Evolutionary conservation across 2,797 vertebrate species (phyloP).

Genomic region (Acropternis orthonyx): DNA sequence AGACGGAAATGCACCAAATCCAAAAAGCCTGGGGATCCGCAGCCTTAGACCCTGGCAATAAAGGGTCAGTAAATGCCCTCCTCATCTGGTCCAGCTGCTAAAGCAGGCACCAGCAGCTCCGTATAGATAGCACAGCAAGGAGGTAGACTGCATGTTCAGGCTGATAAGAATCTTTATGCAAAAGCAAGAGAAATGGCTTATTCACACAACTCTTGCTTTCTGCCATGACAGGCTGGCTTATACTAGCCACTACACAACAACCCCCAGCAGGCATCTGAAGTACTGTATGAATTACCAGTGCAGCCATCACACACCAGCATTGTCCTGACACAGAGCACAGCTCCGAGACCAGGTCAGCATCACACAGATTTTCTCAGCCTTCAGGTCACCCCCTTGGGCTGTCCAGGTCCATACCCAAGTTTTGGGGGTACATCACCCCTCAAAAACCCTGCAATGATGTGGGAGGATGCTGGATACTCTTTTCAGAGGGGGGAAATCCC

Average conservation of each 20-base stretch:
- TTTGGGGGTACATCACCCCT: background rate
- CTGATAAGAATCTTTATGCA: background rate
- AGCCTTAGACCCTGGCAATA: background rate
- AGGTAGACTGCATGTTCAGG: background rate
- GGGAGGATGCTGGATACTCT: background rate
- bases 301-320: background rate
- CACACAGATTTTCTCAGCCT: background rate
- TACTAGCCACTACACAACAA: background rate
- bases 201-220: background rate
- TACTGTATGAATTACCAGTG: background rate
- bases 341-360: background rate
- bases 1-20: background rate
- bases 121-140: accelerated
- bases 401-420: background rate
- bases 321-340: accelerated
- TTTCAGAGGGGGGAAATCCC: background rate
- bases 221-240: accelerated
- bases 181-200: background rate
- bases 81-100: background rate
- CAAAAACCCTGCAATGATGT: background rate
- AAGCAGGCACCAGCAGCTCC: background rate
- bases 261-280: background rate
- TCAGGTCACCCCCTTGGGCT: background rate
- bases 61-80: background rate
- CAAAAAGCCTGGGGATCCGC: background rate